Base-by-base conservation (phyloP, 2,113 vertebrate species). In the Spilogale gracilis region DNA sequence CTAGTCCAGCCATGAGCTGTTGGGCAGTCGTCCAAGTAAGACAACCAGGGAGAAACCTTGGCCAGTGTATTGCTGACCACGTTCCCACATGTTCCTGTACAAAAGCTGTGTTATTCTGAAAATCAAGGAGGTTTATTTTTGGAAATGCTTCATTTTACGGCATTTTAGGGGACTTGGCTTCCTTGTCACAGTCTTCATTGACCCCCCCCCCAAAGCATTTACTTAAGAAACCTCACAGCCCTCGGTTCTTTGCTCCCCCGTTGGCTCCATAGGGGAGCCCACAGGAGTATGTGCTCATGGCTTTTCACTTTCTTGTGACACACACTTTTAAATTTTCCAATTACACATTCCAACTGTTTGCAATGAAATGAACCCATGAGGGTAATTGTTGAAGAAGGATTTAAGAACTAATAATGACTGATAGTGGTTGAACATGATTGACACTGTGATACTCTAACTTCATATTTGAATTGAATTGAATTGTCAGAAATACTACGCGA, bases 141-240 rank as follows among this genome's bases (percentile, higher is more conserved):
- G 71, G 54, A 85, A 93, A 32, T 63, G 27, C 30, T 81, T 91
- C 16, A 43, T 89, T 89, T 96, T 63, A 84, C 30, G 67, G 18
- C 54, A 14, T 79, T 50, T 43, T n/a, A 56, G 43, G 27, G 4
- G 17, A 48, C 52, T 32, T 80, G 80, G 27, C 81, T 73, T 92
- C 25, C 80, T 95, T 81, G 50, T 76, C 81, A 43, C 17, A 30
- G 17, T 87, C 18, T 52, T 89, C 56, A 67, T 12, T 67, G 48
- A 50, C 11, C 38, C 38, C 38, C 38, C 38, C 38, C 38, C 63
- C 25, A 45, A 9, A 56, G 5, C 48, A 30, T 67, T 71, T 50
- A 65, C 21, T 27, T 65, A 58, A 74, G 32, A 74, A 86, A 20
- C 60, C 78, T 67, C 20, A 1, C n/a, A 78, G 43, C 67, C 3